phyloP scores from a whole-genome alignment of 1,140 invertebrate species.

The Spodoptera litura region DNA sequence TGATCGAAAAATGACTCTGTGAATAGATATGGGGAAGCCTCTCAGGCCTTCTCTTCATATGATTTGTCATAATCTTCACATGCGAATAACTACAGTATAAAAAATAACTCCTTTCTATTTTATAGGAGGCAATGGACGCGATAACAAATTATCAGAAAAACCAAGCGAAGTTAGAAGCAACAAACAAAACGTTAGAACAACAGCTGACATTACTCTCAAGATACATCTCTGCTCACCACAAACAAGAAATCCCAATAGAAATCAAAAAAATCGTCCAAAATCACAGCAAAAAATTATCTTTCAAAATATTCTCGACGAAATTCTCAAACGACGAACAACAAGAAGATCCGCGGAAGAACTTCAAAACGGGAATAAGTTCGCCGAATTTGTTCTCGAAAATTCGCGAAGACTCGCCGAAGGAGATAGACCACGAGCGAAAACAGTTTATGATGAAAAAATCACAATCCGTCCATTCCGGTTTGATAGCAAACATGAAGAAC shows the following conservation, averaged over 20 bases:
- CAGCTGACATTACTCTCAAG: conserved; percentile 76
- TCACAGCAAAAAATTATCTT: conserved; percentile 78
- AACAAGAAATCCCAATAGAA: conserved; percentile 77
- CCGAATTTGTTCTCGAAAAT: conserved; percentile 83
- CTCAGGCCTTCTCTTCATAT: too few relatives aligned
- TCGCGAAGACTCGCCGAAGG: conserved; percentile 65
- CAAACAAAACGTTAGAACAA: conserved; percentile 80
- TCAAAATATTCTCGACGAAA: conserved; percentile 79
- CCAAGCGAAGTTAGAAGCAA: conserved; percentile 73
- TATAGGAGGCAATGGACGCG: conserved; percentile 80
- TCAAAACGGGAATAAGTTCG: conserved; percentile 77
- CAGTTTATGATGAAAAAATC: conserved; percentile 84
- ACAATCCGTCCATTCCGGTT: conserved; percentile 80
- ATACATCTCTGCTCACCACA: conserved; percentile 74
- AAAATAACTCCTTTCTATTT: conserved; percentile 33
- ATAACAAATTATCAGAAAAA: conserved; percentile 78
- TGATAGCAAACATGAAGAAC: conserved; percentile 69
- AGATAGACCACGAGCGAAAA: conserved; percentile 67
- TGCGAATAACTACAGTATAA: background rate
- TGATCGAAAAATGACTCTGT: too few relatives aligned
- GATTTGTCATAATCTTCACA: too few relatives aligned
- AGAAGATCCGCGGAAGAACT: conserved; percentile 62
- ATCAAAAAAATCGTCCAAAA: conserved; percentile 79
- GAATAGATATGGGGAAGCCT: too few relatives aligned
- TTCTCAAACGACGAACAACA: conserved; percentile 72